A percentile compares a stretch with the other conserved stretches of the same genome.
Conservation (phyloP, 2,113 vertebrate genomes). For the Corynorhinus townsendii region DNA sequence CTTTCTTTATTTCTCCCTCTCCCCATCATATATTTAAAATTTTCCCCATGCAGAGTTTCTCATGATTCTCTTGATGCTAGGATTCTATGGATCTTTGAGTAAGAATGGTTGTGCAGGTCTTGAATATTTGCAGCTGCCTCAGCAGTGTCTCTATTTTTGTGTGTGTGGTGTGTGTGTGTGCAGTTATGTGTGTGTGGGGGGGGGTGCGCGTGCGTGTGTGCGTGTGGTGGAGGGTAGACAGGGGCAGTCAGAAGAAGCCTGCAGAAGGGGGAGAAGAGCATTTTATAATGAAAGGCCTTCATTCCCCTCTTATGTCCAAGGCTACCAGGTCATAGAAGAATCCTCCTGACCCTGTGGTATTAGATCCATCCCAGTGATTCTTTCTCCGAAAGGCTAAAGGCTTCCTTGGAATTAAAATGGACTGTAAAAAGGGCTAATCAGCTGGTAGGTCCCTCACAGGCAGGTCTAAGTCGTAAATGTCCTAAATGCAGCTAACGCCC, state of each 20-base stretch:
- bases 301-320: not conserved
- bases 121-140: not conserved
- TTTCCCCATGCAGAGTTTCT: not conserved
- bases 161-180: not conserved
- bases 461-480: not conserved
- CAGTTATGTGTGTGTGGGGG: no score
- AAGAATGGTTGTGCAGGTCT: not conserved
- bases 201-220: not conserved
- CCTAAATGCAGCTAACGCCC: not conserved
- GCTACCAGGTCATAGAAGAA: not conserved
- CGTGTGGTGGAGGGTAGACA: not conserved
- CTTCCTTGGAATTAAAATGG: constrained; percentile 3
- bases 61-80: not conserved
- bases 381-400: not conserved
- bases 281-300: not conserved
- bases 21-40: not conserved
- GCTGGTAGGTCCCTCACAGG: not conserved
- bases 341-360: not conserved
- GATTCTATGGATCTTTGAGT: not conserved
- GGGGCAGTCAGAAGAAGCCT: not conserved
- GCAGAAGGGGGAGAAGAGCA: not conserved
- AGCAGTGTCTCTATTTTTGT: not conserved
- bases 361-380: not conserved
- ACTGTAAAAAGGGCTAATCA: not conserved
- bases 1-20: not conserved